phyloP scores from a whole-genome alignment of 1,140 invertebrate genomes.

The Aphis gossypii region DNA sequence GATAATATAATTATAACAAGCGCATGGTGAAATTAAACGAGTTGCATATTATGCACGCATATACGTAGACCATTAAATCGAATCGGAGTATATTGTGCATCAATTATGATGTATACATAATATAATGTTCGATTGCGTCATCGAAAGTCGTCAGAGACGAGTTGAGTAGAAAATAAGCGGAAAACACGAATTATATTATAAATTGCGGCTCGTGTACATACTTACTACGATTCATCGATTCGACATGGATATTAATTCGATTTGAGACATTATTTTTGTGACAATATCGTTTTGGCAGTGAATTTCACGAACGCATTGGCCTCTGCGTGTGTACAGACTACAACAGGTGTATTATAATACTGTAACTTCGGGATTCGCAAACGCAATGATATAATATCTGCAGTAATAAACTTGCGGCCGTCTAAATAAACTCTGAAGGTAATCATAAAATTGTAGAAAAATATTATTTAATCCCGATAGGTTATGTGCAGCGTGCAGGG shows the following conservation, averaged over 20 bases:
- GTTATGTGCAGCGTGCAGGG: not conserved
- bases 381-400: not conserved
- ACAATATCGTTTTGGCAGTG: not conserved
- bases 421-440: not conserved
- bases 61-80: not conserved
- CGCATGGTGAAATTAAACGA: not conserved
- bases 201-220: not conserved
- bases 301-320: not conserved
- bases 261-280: not conserved
- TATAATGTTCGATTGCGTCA: not conserved
- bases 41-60: not conserved
- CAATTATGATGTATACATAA: not conserved
- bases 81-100: not conserved
- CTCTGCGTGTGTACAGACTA: not conserved
- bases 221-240: not conserved
- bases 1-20: not conserved
- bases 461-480: not conserved
- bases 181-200: not conserved
- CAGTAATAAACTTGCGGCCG: not conserved
- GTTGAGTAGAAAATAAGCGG: not conserved
- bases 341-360: no score
- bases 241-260: not conserved
- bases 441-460: not conserved
- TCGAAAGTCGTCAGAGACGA: not conserved
- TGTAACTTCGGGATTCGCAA: not conserved